Conservation (phyloP, 2,888 invertebrate species). For the Disparrhopalites patrizii region DNA sequence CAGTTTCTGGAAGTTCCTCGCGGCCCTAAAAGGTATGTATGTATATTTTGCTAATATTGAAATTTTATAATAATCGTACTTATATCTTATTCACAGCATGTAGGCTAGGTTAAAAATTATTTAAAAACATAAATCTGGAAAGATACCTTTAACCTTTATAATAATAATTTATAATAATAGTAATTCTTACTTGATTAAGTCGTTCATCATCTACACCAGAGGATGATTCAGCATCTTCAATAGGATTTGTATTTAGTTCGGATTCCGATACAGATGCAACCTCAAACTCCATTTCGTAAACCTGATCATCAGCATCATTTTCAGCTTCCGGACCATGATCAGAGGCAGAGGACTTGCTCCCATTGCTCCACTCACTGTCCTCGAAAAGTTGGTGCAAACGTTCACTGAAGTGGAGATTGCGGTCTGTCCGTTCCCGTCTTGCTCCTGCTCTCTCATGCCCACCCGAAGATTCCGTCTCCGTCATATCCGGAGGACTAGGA, state of each 20-base stretch:
- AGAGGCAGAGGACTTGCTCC: background rate
- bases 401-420: no score
- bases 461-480: background rate
- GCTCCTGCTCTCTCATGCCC: background rate
- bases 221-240: slow-evolving; percentile 1
- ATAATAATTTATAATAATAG: no score
- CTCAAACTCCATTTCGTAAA: slow-evolving; percentile 6
- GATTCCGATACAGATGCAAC: slow-evolving; percentile 1
- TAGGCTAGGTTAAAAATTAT: no score
- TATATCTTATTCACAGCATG: no score
- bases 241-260: background rate
- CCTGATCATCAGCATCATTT: background rate
- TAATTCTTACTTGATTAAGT: no score
- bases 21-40: background rate
- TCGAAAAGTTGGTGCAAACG: background rate
- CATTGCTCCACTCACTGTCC: background rate
- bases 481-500: background rate
- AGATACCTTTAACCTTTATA: no score
- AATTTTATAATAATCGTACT: no score
- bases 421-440: no score
- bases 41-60: no score
- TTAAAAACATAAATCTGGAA: no score
- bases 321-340: background rate
- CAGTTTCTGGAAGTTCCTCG: background rate
- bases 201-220: background rate